phyloP scores from a whole-genome alignment of 2,113 vertebrate genomes.

The Lophius piscatorius region DNA sequence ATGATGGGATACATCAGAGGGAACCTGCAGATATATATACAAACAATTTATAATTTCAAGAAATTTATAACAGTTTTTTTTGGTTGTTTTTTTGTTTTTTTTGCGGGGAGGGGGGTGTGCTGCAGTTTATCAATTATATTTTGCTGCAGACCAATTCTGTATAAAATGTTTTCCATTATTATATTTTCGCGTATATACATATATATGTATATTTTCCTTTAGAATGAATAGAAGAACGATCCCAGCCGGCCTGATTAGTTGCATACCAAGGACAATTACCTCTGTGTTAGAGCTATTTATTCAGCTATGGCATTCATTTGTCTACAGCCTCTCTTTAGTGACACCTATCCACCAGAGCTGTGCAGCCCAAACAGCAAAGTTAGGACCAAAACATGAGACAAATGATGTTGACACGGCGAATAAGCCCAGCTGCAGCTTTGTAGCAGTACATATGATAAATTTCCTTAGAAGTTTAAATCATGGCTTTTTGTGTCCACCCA shows the following conservation, averaged over 20 bases:
- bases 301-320: conserved; percentile 15
- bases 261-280: too few species aligned
- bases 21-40: neutral
- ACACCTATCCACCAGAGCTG: conserved; percentile 3
- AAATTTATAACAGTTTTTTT: too few species aligned
- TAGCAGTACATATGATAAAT: conserved; percentile 48
- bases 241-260: too few species aligned
- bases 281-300: conserved; percentile 14
- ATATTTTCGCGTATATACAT: neutral
- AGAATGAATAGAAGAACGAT: neutral
- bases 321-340: conserved; percentile 5
- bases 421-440: conserved; percentile 45
- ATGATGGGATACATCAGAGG: neutral
- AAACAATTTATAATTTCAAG: too few species aligned
- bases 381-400: conserved; percentile 41
- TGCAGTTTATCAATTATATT: too few species aligned
- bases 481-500: conserved; percentile 42
- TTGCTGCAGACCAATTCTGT: too few species aligned
- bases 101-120: too few species aligned
- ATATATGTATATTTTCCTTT: neutral
- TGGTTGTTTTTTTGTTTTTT: too few species aligned
- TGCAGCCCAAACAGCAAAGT: conserved; percentile 18
- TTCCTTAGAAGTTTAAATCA: conserved; percentile 46
- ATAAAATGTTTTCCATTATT: too few species aligned
- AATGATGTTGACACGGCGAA: conserved; percentile 50